Evolutionary conservation across 2,888 invertebrate species (phyloP).

Genomic region (Macrophya alboannulata): DNA sequence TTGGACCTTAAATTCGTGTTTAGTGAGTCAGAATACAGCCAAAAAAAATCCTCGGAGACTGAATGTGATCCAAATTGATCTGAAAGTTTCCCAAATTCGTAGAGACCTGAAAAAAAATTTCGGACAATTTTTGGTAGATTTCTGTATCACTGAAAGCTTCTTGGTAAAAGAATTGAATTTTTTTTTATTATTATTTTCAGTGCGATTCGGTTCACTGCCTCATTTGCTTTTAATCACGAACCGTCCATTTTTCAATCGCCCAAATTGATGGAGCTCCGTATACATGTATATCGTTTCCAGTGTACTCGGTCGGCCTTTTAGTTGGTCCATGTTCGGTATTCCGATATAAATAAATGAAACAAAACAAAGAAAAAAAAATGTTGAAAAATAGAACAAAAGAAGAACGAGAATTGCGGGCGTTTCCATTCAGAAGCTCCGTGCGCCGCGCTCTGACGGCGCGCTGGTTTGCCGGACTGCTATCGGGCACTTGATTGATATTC

Average conservation of each 20-base stretch:
- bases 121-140: background rate
- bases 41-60: background rate
- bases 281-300: background rate
- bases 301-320: background rate
- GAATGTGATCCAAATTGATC: background rate
- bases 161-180: background rate
- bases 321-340: background rate
- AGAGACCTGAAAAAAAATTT: background rate
- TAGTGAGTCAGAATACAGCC: background rate
- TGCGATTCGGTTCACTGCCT: background rate
- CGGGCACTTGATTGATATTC: conserved; percentile 49
- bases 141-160: background rate
- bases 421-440: conserved; percentile 28
- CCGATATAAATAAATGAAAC: background rate
- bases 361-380: background rate
- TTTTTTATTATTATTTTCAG: too few relatives aligned
- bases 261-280: background rate
- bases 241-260: background rate
- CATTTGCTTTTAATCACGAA: background rate
- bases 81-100: background rate
- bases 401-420: conserved; percentile 16
- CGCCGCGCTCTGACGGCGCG: background rate
- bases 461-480: conserved; percentile 18
- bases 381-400: background rate
- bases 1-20: background rate